Base-by-base conservation (phyloP, 2,113 vertebrate species). In the Quiscalus mexicanus region DNA sequence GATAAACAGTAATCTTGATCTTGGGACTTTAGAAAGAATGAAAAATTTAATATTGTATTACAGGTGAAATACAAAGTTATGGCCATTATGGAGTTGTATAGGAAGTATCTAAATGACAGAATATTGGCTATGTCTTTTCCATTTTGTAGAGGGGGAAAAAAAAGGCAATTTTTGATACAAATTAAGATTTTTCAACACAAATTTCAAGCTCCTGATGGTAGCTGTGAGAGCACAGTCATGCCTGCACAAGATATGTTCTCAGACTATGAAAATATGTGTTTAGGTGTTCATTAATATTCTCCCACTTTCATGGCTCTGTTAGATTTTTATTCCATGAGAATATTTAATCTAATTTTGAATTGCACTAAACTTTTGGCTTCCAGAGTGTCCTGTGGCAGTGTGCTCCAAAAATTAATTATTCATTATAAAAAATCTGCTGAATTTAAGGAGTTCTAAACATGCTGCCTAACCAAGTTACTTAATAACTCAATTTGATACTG, bases 131-230 rank as follows among this genome's bases (percentile, higher is more conserved):
- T 6, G 13, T 49, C 5, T 88, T 67, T 85, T n/a, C 25, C 5
- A 11, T 15, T 55, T 12, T 14, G 9, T 2, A 47, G 11, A 4
- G 4, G 2, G 2, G 8, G 5, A 5, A 14, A 17, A 17, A 52
- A 52, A 50, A 12, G 4, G 4, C 15, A 70, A 9, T 13, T 12
- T 6, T 50, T 64, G 16, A 42, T 45, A 24, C 22, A 58, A 64
- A 2, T 20, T 45, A 74, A 33, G 3, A 10, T 70, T 15, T 70
- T 70, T 33, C 4, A 87, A 9, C 6, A 39, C 6, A 58, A 31
- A 4, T 44, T 42, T 23, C 7, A n/a, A 50, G 10, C 1, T 71
- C 8, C 15, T 92, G 27, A 50, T 5, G 24, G 28, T 11, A 37
- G 5, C 24, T 55, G 12, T 52, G 21, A 78, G 5, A 63, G 2